Evolutionary conservation across 2,888 invertebrate genomes (phyloP), one percentile per base, ranked within the genome.

Genomic region (Cataglyphis livida): DNA sequence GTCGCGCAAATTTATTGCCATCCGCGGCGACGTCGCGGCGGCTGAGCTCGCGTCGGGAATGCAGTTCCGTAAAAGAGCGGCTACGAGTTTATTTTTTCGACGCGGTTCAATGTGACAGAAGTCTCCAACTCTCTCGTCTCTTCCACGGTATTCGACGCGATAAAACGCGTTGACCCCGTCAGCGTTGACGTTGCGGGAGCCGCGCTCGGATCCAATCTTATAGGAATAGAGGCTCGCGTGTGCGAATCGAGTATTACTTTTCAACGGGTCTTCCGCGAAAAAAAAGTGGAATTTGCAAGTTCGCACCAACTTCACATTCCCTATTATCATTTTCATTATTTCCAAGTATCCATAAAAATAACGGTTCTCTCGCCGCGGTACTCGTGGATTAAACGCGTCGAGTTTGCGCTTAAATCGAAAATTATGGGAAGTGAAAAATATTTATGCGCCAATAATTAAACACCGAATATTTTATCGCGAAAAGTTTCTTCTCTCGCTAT

Each of bases 1-100:
- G 92, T 93, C 93, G 92, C 84, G 62, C 81, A 61, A 85, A 85
- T 85, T 85, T 85, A 84, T 85, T 64, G 82, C 76, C 65, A 51
- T 62, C 71, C 59, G 71, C 70, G 70, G 21, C 59, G 59, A 35
- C 71, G 78, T 78, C 71, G 18, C 70, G 78, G 35, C 68, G 68
- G 28, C 51, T 25, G 61, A 7, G n/a, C 57, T 6, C 28, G 66
- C 76, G 71, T 35, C 71, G 70, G 71, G 78, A 78, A 78, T 78
- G 78, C 70, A 59, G 70, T 71, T 71, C 44, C 71, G 78, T 78
- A 78, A 78, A 78, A 78, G n/a, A 51, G 59, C 59, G 68, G 44
- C 28, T 68, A 68, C 57, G 78, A 7, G 7, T n/a, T 21, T 70
- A 35, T 70, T 70, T 51, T 51, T 59, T 25, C 25, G 59, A 41